Percentiles rank a stretch among this genome's conserved stretches.
Conservation (phyloP, 2,797 vertebrate species). For the Dipus sagitta region DNA sequence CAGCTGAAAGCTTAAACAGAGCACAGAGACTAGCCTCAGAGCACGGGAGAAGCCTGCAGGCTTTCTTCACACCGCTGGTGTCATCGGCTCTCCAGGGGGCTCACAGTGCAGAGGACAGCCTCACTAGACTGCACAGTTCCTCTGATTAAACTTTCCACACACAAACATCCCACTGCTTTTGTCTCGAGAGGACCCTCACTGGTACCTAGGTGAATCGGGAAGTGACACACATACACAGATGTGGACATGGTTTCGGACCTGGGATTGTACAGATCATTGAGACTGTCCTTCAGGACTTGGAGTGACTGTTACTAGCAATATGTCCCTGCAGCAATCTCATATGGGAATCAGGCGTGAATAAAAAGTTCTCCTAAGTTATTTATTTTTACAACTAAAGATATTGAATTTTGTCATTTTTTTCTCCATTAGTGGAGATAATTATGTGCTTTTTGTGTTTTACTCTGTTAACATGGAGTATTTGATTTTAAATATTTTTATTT, state of each 20-base stretch:
- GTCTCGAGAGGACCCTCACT: not conserved
- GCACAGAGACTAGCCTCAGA: not conserved
- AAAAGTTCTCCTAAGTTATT: not conserved
- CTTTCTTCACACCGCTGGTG: not conserved
- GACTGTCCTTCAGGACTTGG: not conserved
- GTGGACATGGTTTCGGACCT: not conserved
- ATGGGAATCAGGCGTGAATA: not conserved
- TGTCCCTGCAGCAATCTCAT: too few species aligned
- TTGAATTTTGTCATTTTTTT: not conserved
- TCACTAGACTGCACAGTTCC: not conserved
- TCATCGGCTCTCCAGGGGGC: not conserved
- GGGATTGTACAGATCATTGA: not conserved
- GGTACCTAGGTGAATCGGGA: not conserved
- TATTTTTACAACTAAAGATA: not conserved
- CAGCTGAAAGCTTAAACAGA: not conserved
- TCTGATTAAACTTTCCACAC: not conserved
- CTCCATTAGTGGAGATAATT: not conserved
- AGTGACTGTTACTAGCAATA: not conserved
- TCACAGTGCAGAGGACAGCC: not conserved
- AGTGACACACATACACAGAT: not conserved
- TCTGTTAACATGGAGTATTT: not conserved
- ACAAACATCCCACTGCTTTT: not conserved
- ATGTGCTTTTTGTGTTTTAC: not conserved
- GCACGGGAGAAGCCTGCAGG: not conserved
- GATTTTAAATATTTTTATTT: too few species aligned